Base-by-base conservation (phyloP, 2,797 vertebrate genomes). In the Bucorvus abyssinicus region DNA sequence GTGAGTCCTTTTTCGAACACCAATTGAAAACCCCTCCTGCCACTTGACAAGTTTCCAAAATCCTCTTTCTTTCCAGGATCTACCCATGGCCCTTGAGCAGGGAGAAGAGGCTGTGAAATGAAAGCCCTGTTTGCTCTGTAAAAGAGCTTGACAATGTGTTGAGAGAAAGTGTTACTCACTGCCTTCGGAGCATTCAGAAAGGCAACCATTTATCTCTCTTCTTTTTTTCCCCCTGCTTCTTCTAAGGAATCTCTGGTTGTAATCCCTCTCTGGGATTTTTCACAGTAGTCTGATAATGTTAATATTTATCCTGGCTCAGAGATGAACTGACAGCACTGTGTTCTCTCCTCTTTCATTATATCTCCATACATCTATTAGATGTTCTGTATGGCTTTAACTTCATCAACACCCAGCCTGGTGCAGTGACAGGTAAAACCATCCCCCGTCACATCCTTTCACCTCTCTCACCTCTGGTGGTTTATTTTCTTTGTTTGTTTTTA, bases 251-350 rank as follows among this genome's bases (percentile, higher is more conserved):
- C 98, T 98, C 94, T 97, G 97, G 97, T 96, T 98, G 97, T 97
- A 98, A 98, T 98, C 98, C 95, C 94, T 95, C 96, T 96, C 95
- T 97, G 97, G 98, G 97, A 98, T 98, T 98, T 94, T 98, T 98
- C 98, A 98, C 98, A 98, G 97, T 95, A 96, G 97, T 97, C 97
- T 98, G 98, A 98, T 98, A 98, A 97, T 98, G 98, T 98, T 98
- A 98, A 98, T 98, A 98, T 98, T 98, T 98, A 97, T 97, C 91
- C 97, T 97, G 98, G 96, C 97, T 98, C 97, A 92, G 94, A 96
- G 93, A 95, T 94, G 91, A 96, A 95, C 92, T 87, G 93, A 79
- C 93, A 89, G 78, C 79, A 70, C 83, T 86, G 78, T 67, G 55
- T 64, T 90, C 79, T 95, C 78, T 87, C 50, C 84, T 86, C 68